A percentile compares a stretch with the other conserved stretches of the same genome.
phyloP scores from a whole-genome alignment of 2,113 vertebrate genomes.

The Rhabdornis inornatus region DNA sequence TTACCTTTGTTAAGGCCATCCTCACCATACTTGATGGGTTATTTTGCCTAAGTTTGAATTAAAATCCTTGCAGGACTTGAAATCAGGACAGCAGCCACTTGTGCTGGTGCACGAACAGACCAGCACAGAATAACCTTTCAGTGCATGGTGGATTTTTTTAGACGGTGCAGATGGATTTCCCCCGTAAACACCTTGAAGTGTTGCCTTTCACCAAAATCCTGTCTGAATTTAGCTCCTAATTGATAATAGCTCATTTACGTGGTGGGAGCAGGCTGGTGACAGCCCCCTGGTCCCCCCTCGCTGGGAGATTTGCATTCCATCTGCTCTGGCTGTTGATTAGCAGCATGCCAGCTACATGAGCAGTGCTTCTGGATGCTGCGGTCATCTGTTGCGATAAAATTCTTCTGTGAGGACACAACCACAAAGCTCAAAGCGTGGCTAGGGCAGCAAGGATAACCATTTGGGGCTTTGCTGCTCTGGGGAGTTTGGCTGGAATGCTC shows the following conservation, averaged over 20 bases:
- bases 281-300: not conserved
- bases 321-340: conserved; percentile 45
- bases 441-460: fast-evolving
- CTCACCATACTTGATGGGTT: not conserved
- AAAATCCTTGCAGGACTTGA: not conserved
- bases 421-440: not conserved
- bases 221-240: conserved; percentile 44
- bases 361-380: not conserved
- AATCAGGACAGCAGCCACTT: not conserved
- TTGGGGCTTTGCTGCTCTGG: not conserved
- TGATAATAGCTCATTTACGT: conserved; percentile 38
- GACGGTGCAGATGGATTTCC: conserved; percentile 6
- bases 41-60: not conserved
- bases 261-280: conserved; percentile 8
- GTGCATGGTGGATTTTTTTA: not conserved
- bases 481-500: fast-evolving
- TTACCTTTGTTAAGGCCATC: not conserved
- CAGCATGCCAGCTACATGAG: conserved; percentile 15
- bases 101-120: not conserved
- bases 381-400: conserved; percentile 9
- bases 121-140: not conserved
- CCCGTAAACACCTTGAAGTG: not conserved
- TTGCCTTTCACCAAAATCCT: conserved; percentile 39
- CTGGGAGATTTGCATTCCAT: conserved; percentile 47
- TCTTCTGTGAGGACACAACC: not conserved